Conservation (phyloP, 92 coral and sea anemone species). For the Scolanthus callimorphus region DNA sequence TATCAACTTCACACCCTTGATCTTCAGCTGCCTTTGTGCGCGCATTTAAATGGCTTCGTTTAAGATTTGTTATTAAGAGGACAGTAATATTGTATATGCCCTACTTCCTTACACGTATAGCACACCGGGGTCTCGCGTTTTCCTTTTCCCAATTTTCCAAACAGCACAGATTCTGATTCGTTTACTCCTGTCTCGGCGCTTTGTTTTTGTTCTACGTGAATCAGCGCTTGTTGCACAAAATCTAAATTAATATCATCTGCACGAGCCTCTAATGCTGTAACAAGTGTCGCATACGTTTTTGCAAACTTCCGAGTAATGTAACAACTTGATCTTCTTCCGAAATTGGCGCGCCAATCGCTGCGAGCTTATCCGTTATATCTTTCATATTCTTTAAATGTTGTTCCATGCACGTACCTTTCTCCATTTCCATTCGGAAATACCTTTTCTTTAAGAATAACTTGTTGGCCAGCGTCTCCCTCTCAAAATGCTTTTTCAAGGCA, state of each 20-base stretch:
- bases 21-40: not conserved
- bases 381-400: constrained; percentile 44
- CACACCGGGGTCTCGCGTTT: constrained; percentile 32
- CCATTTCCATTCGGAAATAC: constrained; percentile 50
- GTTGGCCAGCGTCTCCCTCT: constrained; percentile 34
- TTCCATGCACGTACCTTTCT: constrained; percentile 44
- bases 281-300: constrained; percentile 45
- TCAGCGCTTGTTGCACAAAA: constrained; percentile 49
- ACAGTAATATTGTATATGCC: constrained; percentile 32
- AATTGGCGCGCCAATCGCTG: constrained; percentile 52
- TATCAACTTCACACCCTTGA: not conserved
- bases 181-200: not conserved
- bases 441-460: constrained; percentile 42
- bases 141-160: not conserved
- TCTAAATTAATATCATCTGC: constrained; percentile 32
- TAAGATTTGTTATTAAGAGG: not conserved
- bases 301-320: constrained; percentile 40
- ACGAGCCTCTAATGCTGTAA: constrained; percentile 45
- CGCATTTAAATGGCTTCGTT: not conserved
- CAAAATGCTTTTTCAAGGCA: constrained; percentile 13
- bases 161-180: not conserved
- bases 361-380: constrained; percentile 40
- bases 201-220: constrained; percentile 42
- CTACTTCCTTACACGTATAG: constrained; percentile 30
- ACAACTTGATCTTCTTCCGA: constrained; percentile 43